Conservation (phyloP, 2,113 vertebrate species). For the Gymnocephalus cernua region DNA sequence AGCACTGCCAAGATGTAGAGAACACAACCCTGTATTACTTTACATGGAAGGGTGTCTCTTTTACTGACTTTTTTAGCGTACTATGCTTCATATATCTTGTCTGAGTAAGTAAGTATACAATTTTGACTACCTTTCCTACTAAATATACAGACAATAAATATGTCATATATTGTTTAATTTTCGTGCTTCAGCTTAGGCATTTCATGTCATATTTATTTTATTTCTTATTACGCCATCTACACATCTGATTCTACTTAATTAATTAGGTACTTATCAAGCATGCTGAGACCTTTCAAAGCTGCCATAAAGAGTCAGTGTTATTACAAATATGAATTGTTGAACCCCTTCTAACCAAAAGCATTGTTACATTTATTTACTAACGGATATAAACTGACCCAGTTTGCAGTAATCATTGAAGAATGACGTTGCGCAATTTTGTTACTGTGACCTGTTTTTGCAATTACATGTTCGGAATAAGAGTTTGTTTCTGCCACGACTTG, state of each 20-base stretch:
- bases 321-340: background rate
- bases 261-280: background rate
- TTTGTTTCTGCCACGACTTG: background rate
- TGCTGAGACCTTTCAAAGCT: background rate
- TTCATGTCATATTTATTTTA: background rate
- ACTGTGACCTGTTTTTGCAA: background rate
- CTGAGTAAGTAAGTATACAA: background rate
- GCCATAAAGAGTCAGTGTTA: background rate
- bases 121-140: background rate
- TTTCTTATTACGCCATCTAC: background rate
- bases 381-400: background rate
- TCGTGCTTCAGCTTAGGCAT: background rate
- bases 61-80: background rate
- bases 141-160: background rate
- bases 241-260: background rate
- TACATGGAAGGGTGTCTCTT: background rate
- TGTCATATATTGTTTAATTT: too few relatives aligned
- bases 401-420: background rate
- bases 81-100: background rate
- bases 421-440: background rate
- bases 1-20: conserved; percentile 83
- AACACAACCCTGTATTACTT: background rate
- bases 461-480: background rate
- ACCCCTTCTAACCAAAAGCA: background rate
- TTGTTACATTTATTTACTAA: background rate